Conservation (phyloP, 2,113 vertebrate genomes). For the Nibea albiflora region DNA sequence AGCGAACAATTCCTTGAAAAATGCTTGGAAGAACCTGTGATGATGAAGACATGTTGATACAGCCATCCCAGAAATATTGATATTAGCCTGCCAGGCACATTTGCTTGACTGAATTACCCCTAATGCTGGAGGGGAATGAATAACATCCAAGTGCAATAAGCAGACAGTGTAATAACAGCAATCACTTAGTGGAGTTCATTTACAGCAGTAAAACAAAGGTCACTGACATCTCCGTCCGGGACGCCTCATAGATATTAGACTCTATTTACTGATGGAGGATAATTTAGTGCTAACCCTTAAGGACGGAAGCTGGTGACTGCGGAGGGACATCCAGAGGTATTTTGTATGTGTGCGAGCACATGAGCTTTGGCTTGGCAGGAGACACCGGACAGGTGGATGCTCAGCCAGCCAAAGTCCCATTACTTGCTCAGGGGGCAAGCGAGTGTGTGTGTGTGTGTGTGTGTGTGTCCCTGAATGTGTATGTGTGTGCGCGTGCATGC, state of each 20-base stretch:
- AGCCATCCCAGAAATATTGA: slow-evolving; percentile 1
- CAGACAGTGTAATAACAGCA: slow-evolving; percentile 55
- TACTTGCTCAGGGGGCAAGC: slow-evolving; percentile 72
- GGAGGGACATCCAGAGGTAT: slow-evolving; percentile 72
- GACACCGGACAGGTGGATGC: slow-evolving; percentile 77
- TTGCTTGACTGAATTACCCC: slow-evolving; percentile 26
- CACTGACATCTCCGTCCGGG: slow-evolving; percentile 46
- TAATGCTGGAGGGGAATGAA: slow-evolving; percentile 38
- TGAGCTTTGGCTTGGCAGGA: slow-evolving; percentile 77
- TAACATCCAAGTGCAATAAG: slow-evolving; percentile 34
- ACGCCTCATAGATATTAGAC: slow-evolving; percentile 60
- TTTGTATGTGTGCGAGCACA: slow-evolving; percentile 75
- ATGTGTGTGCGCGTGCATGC: slow-evolving; percentile 38
- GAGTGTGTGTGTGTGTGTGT: slow-evolving; percentile 59
- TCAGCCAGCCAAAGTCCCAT: slow-evolving; percentile 81
- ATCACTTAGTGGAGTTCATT: slow-evolving; percentile 58
- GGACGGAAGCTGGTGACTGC: slow-evolving; percentile 55
- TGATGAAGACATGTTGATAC: neutral
- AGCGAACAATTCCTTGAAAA: neutral
- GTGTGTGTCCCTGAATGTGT: slow-evolving; percentile 31
- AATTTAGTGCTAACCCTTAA: slow-evolving; percentile 65
- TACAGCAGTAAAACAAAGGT: slow-evolving; percentile 71
- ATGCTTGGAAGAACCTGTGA: neutral
- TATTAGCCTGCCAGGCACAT: slow-evolving; percentile 21
- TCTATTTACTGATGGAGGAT: slow-evolving; percentile 64